Evolutionary conservation across 2,888 invertebrate genomes (phyloP).

Genomic region (Melangyna quadrimaculata): DNA sequence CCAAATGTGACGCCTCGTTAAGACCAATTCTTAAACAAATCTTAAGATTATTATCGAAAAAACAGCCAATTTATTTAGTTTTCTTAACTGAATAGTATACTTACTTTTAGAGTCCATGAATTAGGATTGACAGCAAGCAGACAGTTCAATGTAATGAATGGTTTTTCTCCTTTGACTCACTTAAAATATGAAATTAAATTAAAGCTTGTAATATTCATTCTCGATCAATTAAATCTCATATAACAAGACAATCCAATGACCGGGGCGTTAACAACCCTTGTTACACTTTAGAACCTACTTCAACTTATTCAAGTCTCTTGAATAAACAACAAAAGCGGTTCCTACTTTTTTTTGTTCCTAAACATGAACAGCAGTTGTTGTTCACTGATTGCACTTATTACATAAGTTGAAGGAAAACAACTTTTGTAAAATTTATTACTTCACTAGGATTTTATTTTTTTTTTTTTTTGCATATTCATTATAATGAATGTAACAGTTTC

Average conservation of each 20-base stretch:
- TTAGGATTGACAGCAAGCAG: neutral
- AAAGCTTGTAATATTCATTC: neutral
- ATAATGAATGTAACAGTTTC: slow-evolving; percentile 10
- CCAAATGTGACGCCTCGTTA: neutral
- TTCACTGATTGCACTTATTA: neutral
- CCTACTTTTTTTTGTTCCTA: neutral
- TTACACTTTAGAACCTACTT: neutral
- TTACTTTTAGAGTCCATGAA: neutral
- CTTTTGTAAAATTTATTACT: neutral
- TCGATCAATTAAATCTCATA: neutral
- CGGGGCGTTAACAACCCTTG: slow-evolving; percentile 16
- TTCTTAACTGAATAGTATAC: neutral
- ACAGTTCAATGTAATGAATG: neutral
- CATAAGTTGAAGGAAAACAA: slow-evolving; percentile 43
- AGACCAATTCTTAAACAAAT: neutral
- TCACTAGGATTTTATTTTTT: slow-evolving; percentile 32
- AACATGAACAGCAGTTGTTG: neutral
- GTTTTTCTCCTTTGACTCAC: neutral
- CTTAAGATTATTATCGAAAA: neutral
- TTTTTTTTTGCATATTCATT: slow-evolving; percentile 38
- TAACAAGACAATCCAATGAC: neutral
- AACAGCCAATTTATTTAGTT: neutral
- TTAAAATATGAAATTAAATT: neutral
- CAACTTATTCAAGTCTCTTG: neutral
- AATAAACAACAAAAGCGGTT: neutral